Evolutionary conservation across 2,888 invertebrate species (phyloP).

Genomic region (Cataglyphis albicans): DNA sequence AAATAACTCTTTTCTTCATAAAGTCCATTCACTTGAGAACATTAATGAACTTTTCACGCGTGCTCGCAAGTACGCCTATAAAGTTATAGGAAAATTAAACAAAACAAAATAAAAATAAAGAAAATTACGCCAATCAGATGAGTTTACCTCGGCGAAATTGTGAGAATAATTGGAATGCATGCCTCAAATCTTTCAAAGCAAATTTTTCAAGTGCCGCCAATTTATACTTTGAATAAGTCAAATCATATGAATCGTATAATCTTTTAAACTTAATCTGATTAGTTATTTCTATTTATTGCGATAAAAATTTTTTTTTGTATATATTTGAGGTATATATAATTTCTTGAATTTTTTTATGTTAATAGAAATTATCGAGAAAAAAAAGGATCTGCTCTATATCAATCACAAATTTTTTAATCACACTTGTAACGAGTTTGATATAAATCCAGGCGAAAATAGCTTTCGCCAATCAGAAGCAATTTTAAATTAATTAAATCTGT

Average conservation of each 20-base stretch:
- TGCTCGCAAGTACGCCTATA: not conserved
- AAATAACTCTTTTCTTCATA: slow-evolving; percentile 4
- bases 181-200: not conserved
- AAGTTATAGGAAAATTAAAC: slow-evolving; percentile 8
- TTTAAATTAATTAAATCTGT: slow-evolving; percentile 14
- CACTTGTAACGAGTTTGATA: slow-evolving; percentile 3
- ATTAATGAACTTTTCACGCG: slow-evolving; percentile 5
- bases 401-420: not conserved
- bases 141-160: not conserved
- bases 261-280: not conserved
- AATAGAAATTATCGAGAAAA: not conserved
- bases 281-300: not conserved
- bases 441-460: not conserved
- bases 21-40: slow-evolving; percentile 10
- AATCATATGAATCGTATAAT: not conserved
- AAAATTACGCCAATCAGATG: not conserved
- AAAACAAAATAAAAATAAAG: not conserved
- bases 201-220: not conserved
- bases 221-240: not conserved
- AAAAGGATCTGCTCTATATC: not conserved
- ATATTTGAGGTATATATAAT: not conserved
- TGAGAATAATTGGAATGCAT: slow-evolving; percentile 6
- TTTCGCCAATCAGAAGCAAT: not conserved
- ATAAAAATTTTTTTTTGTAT: not conserved
- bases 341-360: not conserved